A percentile compares a stretch with the other conserved stretches of the same genome.
Evolutionary conservation across 2,113 vertebrate genomes (phyloP).

Genomic region (Megalops atlanticus): DNA sequence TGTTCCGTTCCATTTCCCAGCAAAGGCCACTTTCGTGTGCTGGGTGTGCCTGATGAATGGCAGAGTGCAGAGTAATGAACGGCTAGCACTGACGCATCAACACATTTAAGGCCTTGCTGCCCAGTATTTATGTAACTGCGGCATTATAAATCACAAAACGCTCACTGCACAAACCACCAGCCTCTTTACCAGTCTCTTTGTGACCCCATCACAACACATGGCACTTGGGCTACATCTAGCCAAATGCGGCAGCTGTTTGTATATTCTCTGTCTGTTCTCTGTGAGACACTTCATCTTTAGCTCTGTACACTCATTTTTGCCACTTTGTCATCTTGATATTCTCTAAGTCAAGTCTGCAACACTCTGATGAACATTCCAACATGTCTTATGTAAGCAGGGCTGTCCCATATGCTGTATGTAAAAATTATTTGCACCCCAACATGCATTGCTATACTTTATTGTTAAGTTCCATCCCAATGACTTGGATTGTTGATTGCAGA

Average conservation of each 20-base stretch:
- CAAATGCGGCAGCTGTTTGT: slow-evolving; percentile 12
- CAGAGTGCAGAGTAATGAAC: neutral
- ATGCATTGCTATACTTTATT: neutral
- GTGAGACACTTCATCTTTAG: too few species aligned
- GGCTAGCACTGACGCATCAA: neutral
- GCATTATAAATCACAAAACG: neutral
- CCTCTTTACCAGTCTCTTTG: too few species aligned
- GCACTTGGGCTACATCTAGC: too few species aligned
- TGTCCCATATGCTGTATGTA: neutral
- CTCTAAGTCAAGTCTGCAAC: too few species aligned
- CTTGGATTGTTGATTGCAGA: slow-evolving; percentile 20
- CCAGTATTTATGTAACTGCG: neutral
- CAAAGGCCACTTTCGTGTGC: too few species aligned
- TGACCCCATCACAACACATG: too few species aligned
- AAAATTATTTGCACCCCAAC: neutral
- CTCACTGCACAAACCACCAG: neutral
- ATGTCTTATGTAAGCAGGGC: neutral
- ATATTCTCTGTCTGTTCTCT: too few species aligned
- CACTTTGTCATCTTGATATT: too few species aligned
- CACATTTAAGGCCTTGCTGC: neutral
- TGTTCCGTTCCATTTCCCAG: too few species aligned
- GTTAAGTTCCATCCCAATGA: neutral
- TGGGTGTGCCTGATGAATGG: neutral
- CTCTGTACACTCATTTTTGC: neutral
- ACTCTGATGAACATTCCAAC: neutral